Percentiles rank a stretch among this genome's conserved stretches.
Conservation (phyloP, 2,113 vertebrate species). For the Dolichotis patagonum region DNA sequence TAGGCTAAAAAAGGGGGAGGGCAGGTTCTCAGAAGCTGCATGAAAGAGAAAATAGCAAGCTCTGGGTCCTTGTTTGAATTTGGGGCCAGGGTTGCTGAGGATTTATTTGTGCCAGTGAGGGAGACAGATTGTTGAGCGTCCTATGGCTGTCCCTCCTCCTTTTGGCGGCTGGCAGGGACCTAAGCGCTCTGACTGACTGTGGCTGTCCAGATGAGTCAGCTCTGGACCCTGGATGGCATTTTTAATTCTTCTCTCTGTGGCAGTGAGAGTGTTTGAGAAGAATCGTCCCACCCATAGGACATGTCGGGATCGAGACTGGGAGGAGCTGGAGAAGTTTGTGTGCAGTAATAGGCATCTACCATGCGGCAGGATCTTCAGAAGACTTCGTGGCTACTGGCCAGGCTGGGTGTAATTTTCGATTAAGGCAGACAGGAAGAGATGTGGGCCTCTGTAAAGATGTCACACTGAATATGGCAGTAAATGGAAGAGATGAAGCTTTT, state of each 20-base stretch:
- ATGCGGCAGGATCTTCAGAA: background rate
- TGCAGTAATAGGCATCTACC: fast-evolving
- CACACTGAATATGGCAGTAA: background rate
- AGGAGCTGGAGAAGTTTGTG: background rate
- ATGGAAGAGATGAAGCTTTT: background rate
- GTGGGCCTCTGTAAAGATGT: background rate
- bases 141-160: fast-evolving
- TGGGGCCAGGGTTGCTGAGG: background rate
- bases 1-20: background rate
- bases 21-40: background rate
- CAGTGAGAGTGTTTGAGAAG: background rate
- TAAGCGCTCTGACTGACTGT: background rate
- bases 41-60: background rate
- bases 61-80: background rate
- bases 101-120: background rate
- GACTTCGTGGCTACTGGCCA: background rate
- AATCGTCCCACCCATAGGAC: fast-evolving
- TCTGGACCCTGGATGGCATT: background rate
- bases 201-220: background rate
- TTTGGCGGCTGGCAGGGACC: background rate
- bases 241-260: background rate
- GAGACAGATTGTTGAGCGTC: background rate
- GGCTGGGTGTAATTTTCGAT: background rate
- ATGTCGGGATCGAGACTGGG: background rate
- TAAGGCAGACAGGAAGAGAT: background rate